Base-by-base conservation (phyloP, 1,140 invertebrate genomes). In the Physella acuta region DNA sequence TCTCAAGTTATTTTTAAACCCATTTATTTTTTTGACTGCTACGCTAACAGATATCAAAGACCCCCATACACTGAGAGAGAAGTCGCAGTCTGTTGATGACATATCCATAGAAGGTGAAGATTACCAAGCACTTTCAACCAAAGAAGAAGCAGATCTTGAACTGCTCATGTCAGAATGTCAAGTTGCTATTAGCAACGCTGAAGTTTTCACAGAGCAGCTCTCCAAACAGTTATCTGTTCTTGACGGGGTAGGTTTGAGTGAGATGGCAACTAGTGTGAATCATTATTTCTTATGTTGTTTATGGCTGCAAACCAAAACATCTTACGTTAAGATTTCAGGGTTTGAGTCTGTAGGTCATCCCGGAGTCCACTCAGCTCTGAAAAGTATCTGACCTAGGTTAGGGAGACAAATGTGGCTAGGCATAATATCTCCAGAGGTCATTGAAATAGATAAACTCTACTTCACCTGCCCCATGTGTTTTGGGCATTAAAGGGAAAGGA, bases 161-260 rank as follows among this genome's bases (percentile, higher is more conserved):
- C 87, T 88, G 73, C 84, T 94, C 8, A 90, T 94, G 84, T 85
- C 88, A 0, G 88, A 90, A 72, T 93, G 91, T 83, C 89, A 93
- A 76, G 90, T 90, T 83, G 91, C 92, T 52, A 91, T 94, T 62
- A 90, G 91, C 64, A 92, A 94, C 87, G 93, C 93, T 53, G 92
- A 94, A 85, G 88, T 89, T 16, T 95, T 95, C 84, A 92, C 93
- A 87, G 91, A 93, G 81, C 90, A 91, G 71, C 85, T 95, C 39
- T 90, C 91, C 14, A 91, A 91, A 81, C 92, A 94, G 84, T 82
- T 95, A 17, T 92, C 91, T 37, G 87, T 92, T 68, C 86, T 95
- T 34, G 93, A 95, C 88, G 91, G 92, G 69, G 91, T 92, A 85
- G 88, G 81, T 66, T 4, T 28, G 28, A 5, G 14, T n/a, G n/a